These are phyloP conservation scores for Lepidochrysops patricia DNA, from an alignment of 2,888 invertebrate species.

Conservation along the genomic window DNA sequence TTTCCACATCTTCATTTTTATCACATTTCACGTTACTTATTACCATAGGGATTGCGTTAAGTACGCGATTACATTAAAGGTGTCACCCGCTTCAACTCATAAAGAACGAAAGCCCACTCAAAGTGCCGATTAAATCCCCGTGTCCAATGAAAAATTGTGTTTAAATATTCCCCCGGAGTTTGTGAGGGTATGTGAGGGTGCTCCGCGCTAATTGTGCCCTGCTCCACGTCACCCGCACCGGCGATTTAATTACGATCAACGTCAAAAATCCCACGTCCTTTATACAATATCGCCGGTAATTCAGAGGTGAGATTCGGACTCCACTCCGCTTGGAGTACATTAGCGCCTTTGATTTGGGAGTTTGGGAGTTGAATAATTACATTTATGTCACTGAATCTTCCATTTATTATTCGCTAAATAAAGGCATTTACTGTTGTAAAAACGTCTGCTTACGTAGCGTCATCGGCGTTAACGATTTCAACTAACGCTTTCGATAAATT, in stretches of 20 bases:
- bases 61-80: background rate
- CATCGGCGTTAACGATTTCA: background rate
- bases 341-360: background rate
- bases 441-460: background rate
- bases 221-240: slow-evolving; percentile 2
- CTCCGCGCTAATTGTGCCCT: slow-evolving; percentile 52
- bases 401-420: background rate
- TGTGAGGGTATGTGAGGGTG: slow-evolving; percentile 38
- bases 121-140: slow-evolving; percentile 19
- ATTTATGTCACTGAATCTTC: background rate
- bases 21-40: background rate
- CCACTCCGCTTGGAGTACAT: background rate
- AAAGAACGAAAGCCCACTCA: background rate
- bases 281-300: slow-evolving; percentile 6
- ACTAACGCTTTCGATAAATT: too few species aligned
- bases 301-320: slow-evolving; percentile 1
- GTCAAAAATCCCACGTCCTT: slow-evolving; percentile 4
- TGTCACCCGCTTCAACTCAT: background rate
- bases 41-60: background rate
- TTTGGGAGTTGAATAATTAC: background rate
- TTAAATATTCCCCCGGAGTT: slow-evolving; percentile 52
- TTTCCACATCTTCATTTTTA: background rate
- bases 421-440: background rate
- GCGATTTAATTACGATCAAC: slow-evolving; percentile 12
- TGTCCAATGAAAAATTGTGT: slow-evolving; percentile 39